phyloP scores from a whole-genome alignment of 2,888 invertebrate genomes.

The Hartigia nigra region DNA sequence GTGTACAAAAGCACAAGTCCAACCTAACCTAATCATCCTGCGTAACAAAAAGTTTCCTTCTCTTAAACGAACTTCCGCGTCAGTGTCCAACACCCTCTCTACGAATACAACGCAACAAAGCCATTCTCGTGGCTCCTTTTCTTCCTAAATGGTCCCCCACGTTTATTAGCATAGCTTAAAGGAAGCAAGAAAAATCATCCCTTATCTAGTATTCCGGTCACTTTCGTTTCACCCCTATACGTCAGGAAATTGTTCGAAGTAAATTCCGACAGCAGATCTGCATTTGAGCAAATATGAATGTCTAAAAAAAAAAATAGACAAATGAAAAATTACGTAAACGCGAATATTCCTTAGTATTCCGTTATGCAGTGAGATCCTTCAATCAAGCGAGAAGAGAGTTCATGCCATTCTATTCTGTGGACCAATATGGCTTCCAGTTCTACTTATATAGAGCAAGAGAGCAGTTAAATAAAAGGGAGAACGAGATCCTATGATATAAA shows the following conservation, averaged over 20 bases:
- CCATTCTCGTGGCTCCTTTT: neutral
- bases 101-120: neutral
- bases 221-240: neutral
- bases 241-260: neutral
- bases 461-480: neutral
- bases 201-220: neutral
- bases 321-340: neutral
- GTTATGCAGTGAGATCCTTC: neutral
- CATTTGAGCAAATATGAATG: neutral
- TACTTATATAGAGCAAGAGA: neutral
- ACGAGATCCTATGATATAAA: conserved; percentile 3
- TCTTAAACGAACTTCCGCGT: neutral
- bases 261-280: neutral
- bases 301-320: neutral
- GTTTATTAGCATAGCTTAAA: neutral
- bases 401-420: neutral
- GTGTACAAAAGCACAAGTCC: neutral
- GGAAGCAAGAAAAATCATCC: neutral
- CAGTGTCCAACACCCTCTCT: neutral
- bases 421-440: neutral
- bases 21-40: neutral
- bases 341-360: neutral
- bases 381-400: neutral
- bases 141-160: neutral
- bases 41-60: neutral